Conservation (phyloP, 2,888 invertebrate genomes). For the Drosophila meridionalis region DNA sequence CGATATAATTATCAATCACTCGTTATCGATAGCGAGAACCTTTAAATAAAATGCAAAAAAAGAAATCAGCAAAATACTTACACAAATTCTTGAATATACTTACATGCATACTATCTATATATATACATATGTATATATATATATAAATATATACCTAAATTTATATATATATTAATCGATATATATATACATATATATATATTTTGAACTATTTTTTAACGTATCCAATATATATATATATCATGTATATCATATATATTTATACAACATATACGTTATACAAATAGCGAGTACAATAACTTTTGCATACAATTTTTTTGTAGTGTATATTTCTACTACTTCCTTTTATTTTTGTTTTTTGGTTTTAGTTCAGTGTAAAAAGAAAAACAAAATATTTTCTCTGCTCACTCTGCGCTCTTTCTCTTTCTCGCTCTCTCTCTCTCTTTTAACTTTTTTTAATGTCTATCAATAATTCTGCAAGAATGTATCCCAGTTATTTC, state of each 20-base stretch:
- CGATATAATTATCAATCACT: conserved; percentile 19
- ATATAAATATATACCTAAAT: conserved; percentile 23
- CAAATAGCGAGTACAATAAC: conserved; percentile 53
- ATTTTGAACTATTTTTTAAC: conserved; percentile 43
- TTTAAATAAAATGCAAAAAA: conserved; percentile 8
- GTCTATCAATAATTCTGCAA: conserved; percentile 1
- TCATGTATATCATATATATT: conserved; percentile 37
- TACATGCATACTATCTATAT: conserved; percentile 53
- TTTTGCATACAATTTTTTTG: conserved; percentile 72
- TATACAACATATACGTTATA: conserved; percentile 37
- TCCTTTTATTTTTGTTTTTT: conserved; percentile 1
- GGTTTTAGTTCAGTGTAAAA: conserved; percentile 46
- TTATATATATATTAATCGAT: conserved; percentile 36
- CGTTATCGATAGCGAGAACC: conserved; percentile 26
- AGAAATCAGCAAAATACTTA: conserved; percentile 39
- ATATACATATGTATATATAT: conserved; percentile 19
- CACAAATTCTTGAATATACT: conserved; percentile 43
- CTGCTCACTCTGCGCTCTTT: conserved; percentile 8
- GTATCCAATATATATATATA: conserved; percentile 40
- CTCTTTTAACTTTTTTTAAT: neutral
- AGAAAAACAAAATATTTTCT: conserved; percentile 9
- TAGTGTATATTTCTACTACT: conserved; percentile 60
- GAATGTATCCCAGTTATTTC: conserved; percentile 18
- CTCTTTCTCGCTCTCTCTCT: neutral
- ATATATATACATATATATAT: conserved; percentile 12